Base-by-base conservation (phyloP, 2,113 vertebrate genomes). In the Pelodiscus sinensis region DNA sequence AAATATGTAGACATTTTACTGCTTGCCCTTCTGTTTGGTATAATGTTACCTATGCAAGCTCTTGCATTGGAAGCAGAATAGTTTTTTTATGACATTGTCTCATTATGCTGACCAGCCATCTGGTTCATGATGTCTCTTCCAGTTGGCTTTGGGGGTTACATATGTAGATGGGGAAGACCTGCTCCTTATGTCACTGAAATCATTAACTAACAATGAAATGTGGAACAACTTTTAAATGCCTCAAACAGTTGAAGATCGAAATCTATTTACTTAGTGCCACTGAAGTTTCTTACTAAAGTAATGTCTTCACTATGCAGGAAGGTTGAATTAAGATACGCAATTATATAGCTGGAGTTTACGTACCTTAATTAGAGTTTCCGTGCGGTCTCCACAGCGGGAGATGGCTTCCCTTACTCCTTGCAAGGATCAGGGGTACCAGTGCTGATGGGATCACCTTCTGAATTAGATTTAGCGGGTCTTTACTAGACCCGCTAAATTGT, bases 71-170 rank as follows among this genome's bases (percentile, higher is more conserved):
- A 87, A 81, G 35, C 3, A 31, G 54, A 2, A 8, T 82, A 2
- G 52, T 5, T 57, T 81, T 0, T 0, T 1, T 83, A 44, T 75
- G 11, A 44, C 38, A 44, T 44, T 38, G 73, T 50, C 38, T 25
- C 12, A 11, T 25, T 22, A 50, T 25, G 21, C 12, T 14, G 73
- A 44, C 10, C 68, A 73, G 35, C 35, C 9, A 1, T 73, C 65
- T 44, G 22, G 21, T 44, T 75, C 35, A 44, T 38, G 71, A 73
- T 75, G 19, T 75, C 38, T 68, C 92, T 92, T 77, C 29, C 9
- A 75, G 56, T 31, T 85, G 24, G 55, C 88, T 13, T 7, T 82
- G 54, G 52, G 10, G 81, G 84, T 73, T 6, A 2, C 0, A 81
- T 1, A 58, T 2, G 11, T 82, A 83, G 77, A 24, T 38, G 21